A percentile compares a stretch with the other conserved stretches of the same genome.
phyloP scores from a whole-genome alignment of 2,797 vertebrate species.

The Hydrolagus colliei region DNA sequence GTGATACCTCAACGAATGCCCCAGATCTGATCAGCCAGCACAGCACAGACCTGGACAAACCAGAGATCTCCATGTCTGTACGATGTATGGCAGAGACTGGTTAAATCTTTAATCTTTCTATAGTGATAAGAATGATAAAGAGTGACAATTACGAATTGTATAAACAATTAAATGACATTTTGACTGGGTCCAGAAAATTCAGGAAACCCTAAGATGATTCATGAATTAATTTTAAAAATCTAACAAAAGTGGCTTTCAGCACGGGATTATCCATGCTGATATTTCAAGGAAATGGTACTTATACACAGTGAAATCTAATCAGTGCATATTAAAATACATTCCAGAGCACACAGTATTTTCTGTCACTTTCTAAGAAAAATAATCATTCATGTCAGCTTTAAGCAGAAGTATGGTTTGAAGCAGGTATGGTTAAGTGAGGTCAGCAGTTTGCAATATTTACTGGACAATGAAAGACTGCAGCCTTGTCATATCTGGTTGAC shows the following conservation, averaged over 20 bases:
- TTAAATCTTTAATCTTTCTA: no score
- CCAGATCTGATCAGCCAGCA: no score
- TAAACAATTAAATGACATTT: no score
- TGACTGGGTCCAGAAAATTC: not conserved
- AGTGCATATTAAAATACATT: conserved; percentile 4
- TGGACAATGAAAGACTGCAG: conserved; percentile 30
- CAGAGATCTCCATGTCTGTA: no score
- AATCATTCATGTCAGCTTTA: conserved; percentile 27
- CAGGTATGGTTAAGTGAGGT: conserved; percentile 28
- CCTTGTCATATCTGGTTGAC: conserved; percentile 30
- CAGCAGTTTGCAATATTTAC: conserved; percentile 28
- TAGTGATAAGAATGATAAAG: no score
- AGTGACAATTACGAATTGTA: no score
- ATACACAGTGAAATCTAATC: conserved; percentile 19
- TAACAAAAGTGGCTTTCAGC: not conserved
- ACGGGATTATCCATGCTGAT: not conserved
- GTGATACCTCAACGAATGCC: no score
- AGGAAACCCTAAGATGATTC: not conserved
- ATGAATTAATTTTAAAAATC: not conserved
- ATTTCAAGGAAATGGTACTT: conserved; percentile 6
- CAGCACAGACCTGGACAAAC: no score
- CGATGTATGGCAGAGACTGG: no score
- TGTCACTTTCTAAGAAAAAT: conserved; percentile 8
- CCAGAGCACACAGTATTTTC: not conserved
- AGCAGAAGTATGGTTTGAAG: conserved; percentile 26